phyloP scores from a whole-genome alignment of 2,797 vertebrate genomes.

The Galagoides demidoff region DNA sequence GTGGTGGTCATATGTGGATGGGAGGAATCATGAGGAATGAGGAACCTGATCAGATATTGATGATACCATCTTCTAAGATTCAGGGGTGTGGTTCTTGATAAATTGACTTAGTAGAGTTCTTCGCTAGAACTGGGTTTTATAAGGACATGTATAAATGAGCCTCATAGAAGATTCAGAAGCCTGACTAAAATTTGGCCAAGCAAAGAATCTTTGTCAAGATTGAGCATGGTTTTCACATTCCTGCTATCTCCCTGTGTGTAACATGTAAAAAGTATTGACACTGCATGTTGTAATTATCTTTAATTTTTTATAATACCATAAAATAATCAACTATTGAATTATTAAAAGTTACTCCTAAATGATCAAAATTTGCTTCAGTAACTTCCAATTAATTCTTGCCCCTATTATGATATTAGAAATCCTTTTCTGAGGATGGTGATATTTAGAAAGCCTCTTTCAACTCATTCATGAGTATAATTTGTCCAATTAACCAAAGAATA shows the following conservation, averaged over 20 bases:
- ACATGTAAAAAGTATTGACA: constrained; percentile 26
- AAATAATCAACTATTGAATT: constrained; percentile 70
- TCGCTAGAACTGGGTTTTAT: neutral
- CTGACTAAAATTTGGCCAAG: neutral
- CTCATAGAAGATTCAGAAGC: neutral
- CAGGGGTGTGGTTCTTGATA: neutral
- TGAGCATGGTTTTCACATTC: constrained; percentile 63
- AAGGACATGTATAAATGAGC: neutral
- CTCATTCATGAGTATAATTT: constrained; percentile 47
- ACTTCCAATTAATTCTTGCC: constrained; percentile 1
- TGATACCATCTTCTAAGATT: neutral
- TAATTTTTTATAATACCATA: constrained; percentile 72
- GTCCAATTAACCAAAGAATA: constrained; percentile 65
- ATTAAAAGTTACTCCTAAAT: constrained; percentile 80
- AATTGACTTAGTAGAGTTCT: neutral
- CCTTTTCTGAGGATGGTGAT: neutral
- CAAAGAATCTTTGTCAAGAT: constrained; percentile 58
- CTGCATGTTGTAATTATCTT: constrained; percentile 78
- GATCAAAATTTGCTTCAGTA: constrained; percentile 72
- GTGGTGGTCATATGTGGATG: neutral
- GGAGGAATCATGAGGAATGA: no score
- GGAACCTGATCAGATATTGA: neutral
- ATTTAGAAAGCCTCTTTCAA: neutral
- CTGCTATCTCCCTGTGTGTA: constrained; percentile 63
- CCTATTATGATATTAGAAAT: neutral